Evolutionary conservation across 2,888 invertebrate species (phyloP), one percentile per base, ranked within the genome.

Genomic region (Nycteola revayana): DNA sequence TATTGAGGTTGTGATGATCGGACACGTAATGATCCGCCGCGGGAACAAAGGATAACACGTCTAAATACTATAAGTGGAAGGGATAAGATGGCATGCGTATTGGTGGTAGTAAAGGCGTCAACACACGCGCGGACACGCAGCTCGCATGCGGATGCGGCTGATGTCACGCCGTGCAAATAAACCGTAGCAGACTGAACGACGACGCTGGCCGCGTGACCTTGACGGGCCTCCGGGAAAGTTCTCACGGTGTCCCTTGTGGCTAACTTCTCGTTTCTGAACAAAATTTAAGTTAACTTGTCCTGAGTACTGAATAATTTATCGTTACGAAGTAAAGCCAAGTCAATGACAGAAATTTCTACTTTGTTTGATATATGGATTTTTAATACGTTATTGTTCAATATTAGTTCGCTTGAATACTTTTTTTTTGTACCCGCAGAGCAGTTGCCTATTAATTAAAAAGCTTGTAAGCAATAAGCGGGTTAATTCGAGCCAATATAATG

Each of bases 41-140:
- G 61, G 66, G 63, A 72, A 82, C 79, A 85, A 79, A 82, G 83
- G 76, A 85, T 85, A 81, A 84, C 74, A 75, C 69, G 70, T 79
- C 78, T 81, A 79, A 83, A 82, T 76, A 78, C 79, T 75, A 80
- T 73, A 64, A 60, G 67, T 65, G 59, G 77, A 82, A 84, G 76
- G 82, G 77, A 80, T 81, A 81, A 70, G 72, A 75, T 83, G 57
- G 76, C 67, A 58, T 79, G 75, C 57, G 63, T 68, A 60, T 56
- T 50, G 53, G 49, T 46, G 49, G 65, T 60, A 53, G 65, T 74
- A 71, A 75, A 72, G 74, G 69, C 66, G 68, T 69, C 52, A 56
- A 65, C 60, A 77, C 72, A 76, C 74, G 72, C 61, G 60, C 63
- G 60, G 46, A 58, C 63, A 75, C 74, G 78, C 68, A 60, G 59